Evolutionary conservation across 92 coral and sea anemone species (phyloP).

Genomic region (Siderastrea radians): DNA sequence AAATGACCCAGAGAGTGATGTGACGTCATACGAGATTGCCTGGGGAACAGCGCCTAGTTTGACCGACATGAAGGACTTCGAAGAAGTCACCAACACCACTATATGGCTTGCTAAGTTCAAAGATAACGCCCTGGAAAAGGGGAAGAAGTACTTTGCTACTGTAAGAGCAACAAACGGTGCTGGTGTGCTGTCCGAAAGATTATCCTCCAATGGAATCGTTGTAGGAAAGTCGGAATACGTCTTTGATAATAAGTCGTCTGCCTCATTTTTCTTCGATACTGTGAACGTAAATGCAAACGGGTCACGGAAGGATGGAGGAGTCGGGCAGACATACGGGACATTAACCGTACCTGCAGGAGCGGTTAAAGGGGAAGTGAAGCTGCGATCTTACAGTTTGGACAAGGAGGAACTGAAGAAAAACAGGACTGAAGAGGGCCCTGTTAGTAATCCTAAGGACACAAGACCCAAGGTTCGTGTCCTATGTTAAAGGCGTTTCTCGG

Average conservation of each 20-base stretch:
- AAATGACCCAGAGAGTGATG: background rate
- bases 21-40: slow-evolving; percentile 59
- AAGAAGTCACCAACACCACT: slow-evolving; percentile 92
- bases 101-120: slow-evolving; percentile 93
- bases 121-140: slow-evolving; percentile 76
- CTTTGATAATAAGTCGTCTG: slow-evolving; percentile 77
- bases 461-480: background rate
- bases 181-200: slow-evolving; percentile 82
- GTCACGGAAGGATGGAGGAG: slow-evolving; percentile 40
- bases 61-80: slow-evolving; percentile 80
- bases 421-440: background rate
- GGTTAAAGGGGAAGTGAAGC: slow-evolving; percentile 86
- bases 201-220: slow-evolving; percentile 66
- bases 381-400: slow-evolving; percentile 90
- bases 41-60: slow-evolving; percentile 96
- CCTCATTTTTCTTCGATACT: slow-evolving; percentile 98
- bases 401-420: slow-evolving; percentile 73
- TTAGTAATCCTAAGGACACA: background rate
- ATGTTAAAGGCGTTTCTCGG: background rate
- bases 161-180: slow-evolving; percentile 94
- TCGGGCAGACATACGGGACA: background rate
- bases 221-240: background rate
- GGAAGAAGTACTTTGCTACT: slow-evolving; percentile 85
- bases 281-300: slow-evolving; percentile 89
- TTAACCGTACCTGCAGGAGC: background rate